These are phyloP conservation scores for Dryobotodes eremita DNA, from an alignment of 2,888 invertebrate genomes.

Conservation along the genomic window DNA sequence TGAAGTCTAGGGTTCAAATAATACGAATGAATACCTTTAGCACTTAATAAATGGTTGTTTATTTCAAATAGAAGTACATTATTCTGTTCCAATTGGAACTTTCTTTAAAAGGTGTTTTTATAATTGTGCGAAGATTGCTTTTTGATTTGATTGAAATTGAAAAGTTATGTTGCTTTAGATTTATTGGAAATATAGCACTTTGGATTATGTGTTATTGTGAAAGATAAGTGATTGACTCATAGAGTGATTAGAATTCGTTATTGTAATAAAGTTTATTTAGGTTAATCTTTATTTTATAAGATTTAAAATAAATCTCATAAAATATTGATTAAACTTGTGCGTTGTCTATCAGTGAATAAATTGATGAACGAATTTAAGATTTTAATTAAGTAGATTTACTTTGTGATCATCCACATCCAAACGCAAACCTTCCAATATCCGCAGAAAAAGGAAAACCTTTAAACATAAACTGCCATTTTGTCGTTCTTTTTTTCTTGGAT, in stretches of 20 bases:
- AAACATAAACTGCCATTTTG: background rate
- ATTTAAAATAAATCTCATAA: too few species aligned
- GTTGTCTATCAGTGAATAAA: background rate
- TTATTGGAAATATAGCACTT: conserved; percentile 12
- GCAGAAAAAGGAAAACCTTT: background rate
- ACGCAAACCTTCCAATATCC: background rate
- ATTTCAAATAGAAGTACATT: conserved; percentile 21
- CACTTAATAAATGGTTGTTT: conserved; percentile 35
- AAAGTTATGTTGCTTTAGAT: conserved; percentile 21
- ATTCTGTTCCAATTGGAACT: conserved; percentile 24
- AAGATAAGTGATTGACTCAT: conserved; percentile 19
- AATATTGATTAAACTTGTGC: too few species aligned
- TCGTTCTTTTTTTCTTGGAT: background rate
- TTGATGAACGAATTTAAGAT: background rate
- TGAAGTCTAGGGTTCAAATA: background rate
- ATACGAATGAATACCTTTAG: conserved; percentile 19
- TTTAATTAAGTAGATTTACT: background rate
- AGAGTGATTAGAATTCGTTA: background rate
- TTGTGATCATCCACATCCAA: background rate
- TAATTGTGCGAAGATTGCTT: conserved; percentile 29
- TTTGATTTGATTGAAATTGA: conserved; percentile 39
- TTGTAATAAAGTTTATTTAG: background rate
- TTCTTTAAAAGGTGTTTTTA: conserved; percentile 26
- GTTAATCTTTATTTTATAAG: background rate
- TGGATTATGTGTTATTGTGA: background rate